Percentiles rank a stretch among this genome's conserved stretches.
Conservation (phyloP, 2,113 vertebrate species). For the Numenius arquata region DNA sequence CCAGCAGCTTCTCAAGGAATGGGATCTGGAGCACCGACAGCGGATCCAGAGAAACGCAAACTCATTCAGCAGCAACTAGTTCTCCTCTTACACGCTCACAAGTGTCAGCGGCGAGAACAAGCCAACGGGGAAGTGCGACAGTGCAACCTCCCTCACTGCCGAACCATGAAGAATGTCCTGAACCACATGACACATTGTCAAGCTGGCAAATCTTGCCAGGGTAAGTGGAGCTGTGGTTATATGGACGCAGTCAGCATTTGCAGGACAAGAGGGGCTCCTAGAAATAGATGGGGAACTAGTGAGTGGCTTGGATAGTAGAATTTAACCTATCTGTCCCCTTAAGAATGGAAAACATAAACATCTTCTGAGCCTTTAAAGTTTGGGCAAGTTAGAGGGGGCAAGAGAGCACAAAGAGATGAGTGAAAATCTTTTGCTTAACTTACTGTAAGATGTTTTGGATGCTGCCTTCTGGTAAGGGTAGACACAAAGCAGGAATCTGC, state of each 20-base stretch:
- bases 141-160: constrained; percentile 97
- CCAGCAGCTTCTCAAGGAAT: constrained; percentile 81
- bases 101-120: constrained; percentile 97
- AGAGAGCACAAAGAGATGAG: background rate
- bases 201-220: constrained; percentile 98
- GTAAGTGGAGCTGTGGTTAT: constrained; percentile 72
- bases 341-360: background rate
- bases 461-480: background rate
- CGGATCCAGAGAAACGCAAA: constrained; percentile 97
- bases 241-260: background rate
- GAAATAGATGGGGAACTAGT: background rate
- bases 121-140: constrained; percentile 94
- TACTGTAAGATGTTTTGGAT: background rate
- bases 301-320: background rate
- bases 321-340: background rate
- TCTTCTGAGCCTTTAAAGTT: background rate
- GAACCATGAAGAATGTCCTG: constrained; percentile 99
- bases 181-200: constrained; percentile 99
- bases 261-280: background rate
- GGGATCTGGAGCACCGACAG: constrained; percentile 89
- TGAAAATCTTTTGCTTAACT: background rate
- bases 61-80: constrained; percentile 98
- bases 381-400: background rate
- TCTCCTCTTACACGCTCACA: constrained; percentile 94
- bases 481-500: background rate